Conservation (phyloP, 2,888 invertebrate genomes). For the Synanthedon formicaeformis region DNA sequence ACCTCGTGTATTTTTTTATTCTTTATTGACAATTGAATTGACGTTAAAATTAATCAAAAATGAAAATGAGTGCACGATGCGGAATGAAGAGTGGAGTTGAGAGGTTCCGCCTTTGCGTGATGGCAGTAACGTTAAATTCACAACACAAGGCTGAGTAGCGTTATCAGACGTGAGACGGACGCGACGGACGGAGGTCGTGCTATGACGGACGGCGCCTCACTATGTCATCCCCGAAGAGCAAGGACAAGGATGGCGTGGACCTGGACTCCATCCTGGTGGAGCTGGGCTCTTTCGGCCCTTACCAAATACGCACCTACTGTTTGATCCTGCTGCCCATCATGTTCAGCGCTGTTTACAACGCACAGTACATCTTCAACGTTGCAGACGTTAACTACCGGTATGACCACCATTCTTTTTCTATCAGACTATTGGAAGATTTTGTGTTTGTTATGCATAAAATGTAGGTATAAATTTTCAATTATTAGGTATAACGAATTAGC, state of each 20-base stretch:
- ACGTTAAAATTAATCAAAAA: no score
- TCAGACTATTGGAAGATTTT: no score
- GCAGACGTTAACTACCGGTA: constrained; percentile 60
- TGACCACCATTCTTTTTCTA: background rate
- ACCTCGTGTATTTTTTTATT: no score
- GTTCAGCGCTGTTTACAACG: constrained; percentile 53
- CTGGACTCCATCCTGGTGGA: constrained; percentile 44
- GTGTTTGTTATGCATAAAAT: no score
- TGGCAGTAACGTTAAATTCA: no score
- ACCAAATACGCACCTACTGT: constrained; percentile 46
- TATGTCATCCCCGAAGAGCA: constrained; percentile 2
- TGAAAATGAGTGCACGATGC: no score
- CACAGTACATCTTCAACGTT: constrained; percentile 65
- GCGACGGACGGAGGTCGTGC: background rate
- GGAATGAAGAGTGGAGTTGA: no score
- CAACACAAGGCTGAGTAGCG: no score
- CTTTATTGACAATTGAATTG: no score
- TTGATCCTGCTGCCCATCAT: constrained; percentile 54
- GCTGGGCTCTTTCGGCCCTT: constrained; percentile 55
- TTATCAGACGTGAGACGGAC: background rate
- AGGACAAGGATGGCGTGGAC: constrained; percentile 21
- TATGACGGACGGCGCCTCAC: constrained; percentile 10
- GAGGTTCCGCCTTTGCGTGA: no score
- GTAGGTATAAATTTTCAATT: no score
- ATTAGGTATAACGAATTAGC: no score